These are phyloP conservation scores for Noctua comes DNA, from an alignment of 2,888 invertebrate species.

Conservation along the genomic window DNA sequence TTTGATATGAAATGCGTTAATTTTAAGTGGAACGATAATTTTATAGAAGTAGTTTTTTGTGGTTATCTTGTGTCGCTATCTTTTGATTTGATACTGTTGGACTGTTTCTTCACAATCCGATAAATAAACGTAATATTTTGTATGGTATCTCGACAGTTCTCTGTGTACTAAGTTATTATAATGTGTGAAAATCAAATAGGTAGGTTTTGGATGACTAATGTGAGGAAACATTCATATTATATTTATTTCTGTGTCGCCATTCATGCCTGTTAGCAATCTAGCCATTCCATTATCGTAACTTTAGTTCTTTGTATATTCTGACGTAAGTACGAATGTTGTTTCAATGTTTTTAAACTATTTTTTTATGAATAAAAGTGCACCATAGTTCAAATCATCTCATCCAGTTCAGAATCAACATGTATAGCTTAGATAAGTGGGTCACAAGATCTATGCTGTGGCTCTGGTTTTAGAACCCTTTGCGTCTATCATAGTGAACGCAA, in stretches of 20 bases:
- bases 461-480: conserved; percentile 18
- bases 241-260: conserved; percentile 50
- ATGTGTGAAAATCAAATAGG: conserved; percentile 31
- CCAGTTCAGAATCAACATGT: conserved; percentile 69
- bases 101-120: conserved; percentile 35
- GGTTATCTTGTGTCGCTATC: conserved; percentile 28
- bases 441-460: conserved; percentile 30
- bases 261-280: conserved; percentile 57
- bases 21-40: conserved; percentile 25
- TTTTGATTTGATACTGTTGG: background rate
- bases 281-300: conserved; percentile 71
- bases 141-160: conserved; percentile 40
- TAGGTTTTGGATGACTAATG: conserved; percentile 29
- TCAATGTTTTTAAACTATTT: conserved; percentile 48
- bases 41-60: conserved; percentile 27
- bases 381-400: conserved; percentile 79
- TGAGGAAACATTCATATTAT: conserved; percentile 33
- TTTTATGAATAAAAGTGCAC: conserved; percentile 69
- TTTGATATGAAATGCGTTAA: conserved; percentile 22
- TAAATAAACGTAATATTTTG: conserved; percentile 24
- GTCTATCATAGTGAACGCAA: conserved; percentile 57
- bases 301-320: conserved; percentile 56
- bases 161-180: conserved; percentile 41
- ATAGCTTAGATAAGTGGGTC: conserved; percentile 74
- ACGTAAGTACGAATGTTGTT: conserved; percentile 41